Evolutionary conservation across 2,113 vertebrate genomes (phyloP), one percentile per base, ranked within the genome.

Genomic region (Geococcyx californianus): DNA sequence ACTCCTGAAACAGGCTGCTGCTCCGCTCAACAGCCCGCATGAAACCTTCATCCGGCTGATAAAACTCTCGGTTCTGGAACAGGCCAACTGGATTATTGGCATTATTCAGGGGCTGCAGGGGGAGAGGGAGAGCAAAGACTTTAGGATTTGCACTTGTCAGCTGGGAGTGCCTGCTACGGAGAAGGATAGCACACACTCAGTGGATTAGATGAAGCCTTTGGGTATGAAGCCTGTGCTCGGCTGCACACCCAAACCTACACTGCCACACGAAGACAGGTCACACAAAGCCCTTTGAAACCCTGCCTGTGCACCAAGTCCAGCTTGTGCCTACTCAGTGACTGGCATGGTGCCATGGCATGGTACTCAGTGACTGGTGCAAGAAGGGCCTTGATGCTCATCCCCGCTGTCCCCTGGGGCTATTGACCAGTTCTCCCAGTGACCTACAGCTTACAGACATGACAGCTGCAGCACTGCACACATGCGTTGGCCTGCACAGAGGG

Each of bases 361-460:
- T n/a, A n/a, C n/a, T n/a, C n/a, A n/a, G n/a, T n/a, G n/a, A n/a
- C 10, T 14, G 3, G 3, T 51, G 18, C 0, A 1, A 87, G 38
- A 52, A 69, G 7, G 0, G 1, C 29, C 25, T 51, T 0, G 0
- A 20, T 38, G 36, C n/a, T n/a, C 4, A 1, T 23, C n/a, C 18
- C n/a, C 63, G n/a, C 42, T 70, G 40, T 62, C 24, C n/a, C 13
- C 20, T 0, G 1, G 9, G 15, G 33, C 24, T 21, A 2, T 23
- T 9, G 3, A 6, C 56, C 4, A 0, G 16, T 56, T 58, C 33
- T 78, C 4, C 47, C 1, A 3, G 13, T 16, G 36, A 23, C 33
- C 15, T 17, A 11, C 7, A 15, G 36, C n/a, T 11, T 10, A 9
- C 3, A 4, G 24, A 11, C 12, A 7, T 14, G n/a, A 31, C 36